phyloP scores from a whole-genome alignment of 2,797 vertebrate species.

The Galagoides demidoff region DNA sequence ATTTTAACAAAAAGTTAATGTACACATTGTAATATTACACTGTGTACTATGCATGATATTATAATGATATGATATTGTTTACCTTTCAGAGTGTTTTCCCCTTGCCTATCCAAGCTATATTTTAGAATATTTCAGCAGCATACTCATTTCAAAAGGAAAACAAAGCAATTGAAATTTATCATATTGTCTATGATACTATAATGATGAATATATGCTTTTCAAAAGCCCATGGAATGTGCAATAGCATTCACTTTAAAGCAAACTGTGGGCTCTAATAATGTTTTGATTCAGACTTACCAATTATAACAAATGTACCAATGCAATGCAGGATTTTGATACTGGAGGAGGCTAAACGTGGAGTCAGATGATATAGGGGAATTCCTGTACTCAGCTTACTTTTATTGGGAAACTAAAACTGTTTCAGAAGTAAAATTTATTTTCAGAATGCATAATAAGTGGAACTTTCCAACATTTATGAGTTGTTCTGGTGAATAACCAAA shows the following conservation, averaged over 20 bases:
- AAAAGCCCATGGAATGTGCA: not conserved
- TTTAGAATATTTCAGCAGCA: too few relatives aligned
- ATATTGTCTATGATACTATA: not conserved
- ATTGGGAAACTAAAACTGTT: not conserved
- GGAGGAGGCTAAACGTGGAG: not conserved
- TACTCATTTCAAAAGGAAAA: too few relatives aligned
- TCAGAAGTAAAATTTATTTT: not conserved
- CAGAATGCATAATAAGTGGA: not conserved
- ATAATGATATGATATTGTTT: not conserved
- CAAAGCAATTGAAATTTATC: too few relatives aligned
- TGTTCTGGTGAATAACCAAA: not conserved
- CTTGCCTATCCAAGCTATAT: too few relatives aligned
- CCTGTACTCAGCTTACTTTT: not conserved
- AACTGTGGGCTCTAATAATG: not conserved
- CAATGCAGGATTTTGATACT: not conserved
- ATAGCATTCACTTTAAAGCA: not conserved
- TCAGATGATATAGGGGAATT: not conserved
- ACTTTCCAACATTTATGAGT: not conserved
- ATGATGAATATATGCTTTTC: not conserved
- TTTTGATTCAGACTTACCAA: not conserved
- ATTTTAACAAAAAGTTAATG: not conserved
- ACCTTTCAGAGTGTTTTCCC: too few relatives aligned
- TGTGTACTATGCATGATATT: not conserved
- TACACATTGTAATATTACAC: not conserved
- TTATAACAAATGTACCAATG: not conserved